Percentiles rank a stretch among this genome's conserved stretches.
Evolutionary conservation across 2,797 vertebrate genomes (phyloP).

Genomic region (Spinibarbus caldwelli): DNA sequence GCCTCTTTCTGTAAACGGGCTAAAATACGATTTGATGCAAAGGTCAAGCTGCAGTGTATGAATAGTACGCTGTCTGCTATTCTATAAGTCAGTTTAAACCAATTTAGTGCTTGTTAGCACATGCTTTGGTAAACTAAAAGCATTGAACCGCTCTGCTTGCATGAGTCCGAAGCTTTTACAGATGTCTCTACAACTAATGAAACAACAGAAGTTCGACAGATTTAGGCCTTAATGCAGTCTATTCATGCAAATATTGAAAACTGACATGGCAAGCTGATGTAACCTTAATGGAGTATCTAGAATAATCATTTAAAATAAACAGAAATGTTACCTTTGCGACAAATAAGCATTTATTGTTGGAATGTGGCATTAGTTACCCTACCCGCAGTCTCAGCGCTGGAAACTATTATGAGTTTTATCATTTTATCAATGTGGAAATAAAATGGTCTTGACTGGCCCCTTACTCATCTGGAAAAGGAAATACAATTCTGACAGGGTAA

Average conservation of each 20-base stretch:
- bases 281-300: conserved; percentile 5
- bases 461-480: conserved; percentile 59
- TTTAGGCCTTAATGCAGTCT: conserved; percentile 9
- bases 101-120: conserved; percentile 35
- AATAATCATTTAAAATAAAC: conserved; percentile 13
- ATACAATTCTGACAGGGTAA: conserved; percentile 55
- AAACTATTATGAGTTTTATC: conserved; percentile 52
- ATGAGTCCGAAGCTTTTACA: background rate
- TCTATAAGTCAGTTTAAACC: conserved; percentile 55
- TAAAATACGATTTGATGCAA: conserved; percentile 45
- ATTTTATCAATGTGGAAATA: conserved; percentile 59
- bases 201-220: background rate
- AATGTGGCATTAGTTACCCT: conserved; percentile 39
- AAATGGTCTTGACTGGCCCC: conserved; percentile 54
- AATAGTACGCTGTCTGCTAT: conserved; percentile 55
- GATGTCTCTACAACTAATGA: background rate
- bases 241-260: conserved; percentile 27
- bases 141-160: background rate
- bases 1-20: conserved; percentile 35
- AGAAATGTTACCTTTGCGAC: conserved; percentile 23
- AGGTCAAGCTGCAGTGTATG: conserved; percentile 47
- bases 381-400: conserved; percentile 27
- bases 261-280: conserved; percentile 5
- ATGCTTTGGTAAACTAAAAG: conserved; percentile 29
- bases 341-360: conserved; percentile 40